phyloP scores from a whole-genome alignment of 1,140 invertebrate species.

The Neodiprion virginianus region DNA sequence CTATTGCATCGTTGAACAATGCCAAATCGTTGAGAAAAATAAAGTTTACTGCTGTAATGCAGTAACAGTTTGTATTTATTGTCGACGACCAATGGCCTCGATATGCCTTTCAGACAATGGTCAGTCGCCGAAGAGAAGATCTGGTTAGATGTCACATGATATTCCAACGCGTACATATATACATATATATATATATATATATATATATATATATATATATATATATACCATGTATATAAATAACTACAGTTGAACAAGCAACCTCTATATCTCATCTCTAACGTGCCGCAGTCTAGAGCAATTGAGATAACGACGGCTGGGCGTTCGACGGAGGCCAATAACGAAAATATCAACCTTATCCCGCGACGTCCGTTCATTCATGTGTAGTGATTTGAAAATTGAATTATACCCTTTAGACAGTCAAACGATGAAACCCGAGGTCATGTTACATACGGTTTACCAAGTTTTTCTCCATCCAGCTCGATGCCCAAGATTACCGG shows the following conservation, averaged over 20 bases:
- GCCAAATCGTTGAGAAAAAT: background rate
- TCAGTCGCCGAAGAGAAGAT: background rate
- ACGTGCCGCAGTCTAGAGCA: background rate
- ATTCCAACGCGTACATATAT: background rate
- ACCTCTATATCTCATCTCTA: background rate
- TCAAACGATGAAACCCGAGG: background rate
- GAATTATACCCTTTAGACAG: background rate
- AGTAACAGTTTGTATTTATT: background rate
- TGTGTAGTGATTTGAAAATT: constrained; percentile 1
- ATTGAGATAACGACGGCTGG: background rate
- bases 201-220: background rate
- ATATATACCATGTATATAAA: background rate
- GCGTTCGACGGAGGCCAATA: background rate
- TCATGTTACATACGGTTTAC: background rate
- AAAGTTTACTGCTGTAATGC: no score
- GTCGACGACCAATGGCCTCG: background rate
- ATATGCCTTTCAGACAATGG: background rate
- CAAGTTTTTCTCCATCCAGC: no score
- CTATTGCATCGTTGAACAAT: background rate
- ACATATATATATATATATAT: background rate
- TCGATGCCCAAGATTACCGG: no score
- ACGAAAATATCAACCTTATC: background rate
- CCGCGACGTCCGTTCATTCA: background rate
- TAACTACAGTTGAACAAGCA: background rate
- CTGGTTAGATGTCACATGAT: background rate